phyloP scores from a whole-genome alignment of 2,797 vertebrate genomes.

The Lutjanus argentimaculatus region DNA sequence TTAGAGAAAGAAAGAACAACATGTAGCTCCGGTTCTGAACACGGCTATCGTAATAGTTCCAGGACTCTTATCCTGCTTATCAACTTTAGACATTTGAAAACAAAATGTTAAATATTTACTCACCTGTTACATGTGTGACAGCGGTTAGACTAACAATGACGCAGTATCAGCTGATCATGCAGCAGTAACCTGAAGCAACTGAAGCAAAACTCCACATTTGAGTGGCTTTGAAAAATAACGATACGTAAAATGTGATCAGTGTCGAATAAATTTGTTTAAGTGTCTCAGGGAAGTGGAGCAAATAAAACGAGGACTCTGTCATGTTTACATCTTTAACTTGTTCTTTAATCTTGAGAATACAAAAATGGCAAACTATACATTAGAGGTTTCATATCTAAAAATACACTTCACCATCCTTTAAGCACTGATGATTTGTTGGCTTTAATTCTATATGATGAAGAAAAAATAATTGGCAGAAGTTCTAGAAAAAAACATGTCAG shows the following conservation, averaged over 20 bases:
- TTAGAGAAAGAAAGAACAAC: no score
- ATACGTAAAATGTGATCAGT: no score
- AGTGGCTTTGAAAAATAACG: background rate
- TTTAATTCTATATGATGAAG: background rate
- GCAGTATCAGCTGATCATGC: no score
- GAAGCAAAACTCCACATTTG: background rate
- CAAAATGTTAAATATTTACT: no score
- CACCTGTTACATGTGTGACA: no score
- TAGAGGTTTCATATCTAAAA: background rate
- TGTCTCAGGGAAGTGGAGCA: background rate
- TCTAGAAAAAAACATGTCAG: background rate
- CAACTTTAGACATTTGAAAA: no score
- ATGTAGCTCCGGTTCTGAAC: no score
- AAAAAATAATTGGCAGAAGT: background rate
- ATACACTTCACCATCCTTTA: background rate
- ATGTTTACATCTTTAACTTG: background rate
- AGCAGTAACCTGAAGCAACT: no score
- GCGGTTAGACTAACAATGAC: no score
- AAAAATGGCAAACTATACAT: constrained; percentile 36
- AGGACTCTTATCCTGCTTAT: no score
- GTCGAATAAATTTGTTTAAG: background rate
- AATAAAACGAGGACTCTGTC: constrained; percentile 6
- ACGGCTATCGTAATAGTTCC: no score
- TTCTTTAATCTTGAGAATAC: constrained; percentile 54
- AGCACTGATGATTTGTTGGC: constrained; percentile 21